Evolutionary conservation across 2,888 invertebrate species (phyloP), one percentile per base, ranked within the genome.

Genomic region (Pachymerium ferrugineum): DNA sequence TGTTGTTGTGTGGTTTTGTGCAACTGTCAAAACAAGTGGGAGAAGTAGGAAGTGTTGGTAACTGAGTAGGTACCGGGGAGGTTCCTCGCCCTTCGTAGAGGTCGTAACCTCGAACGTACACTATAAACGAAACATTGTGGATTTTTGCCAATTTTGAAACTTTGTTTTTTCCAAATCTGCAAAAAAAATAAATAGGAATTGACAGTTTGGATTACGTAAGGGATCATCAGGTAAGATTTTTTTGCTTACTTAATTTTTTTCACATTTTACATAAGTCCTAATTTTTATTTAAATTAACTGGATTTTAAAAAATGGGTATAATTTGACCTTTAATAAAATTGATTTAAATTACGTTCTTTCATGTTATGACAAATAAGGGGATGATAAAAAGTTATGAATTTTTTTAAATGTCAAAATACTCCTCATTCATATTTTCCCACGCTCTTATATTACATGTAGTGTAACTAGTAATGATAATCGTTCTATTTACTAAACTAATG

Each of bases 401-500:
- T 38, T 38, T 38, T 38, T 38, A 38, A 38, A 16, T 38, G 38
- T 3, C 4, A 25, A 62, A 62, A 62, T 62, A 28, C 25, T 8
- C 14, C 25, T 25, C 62, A 62, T 62, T 62, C 62, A 28, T 4
- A 62, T 62, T 62, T 62, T 62, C 62, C 62, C 62, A 62, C 62
- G 62, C 28, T 62, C 28, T 25, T 25, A 12, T 62, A 62, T 25
- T 25, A 62, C n/a, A 62, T 62, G 28, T 10, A 10, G 28, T 14
- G 25, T 14, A 62, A 62, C 62, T 62, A 62, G 28, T 62, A 62
- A 62, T n/a, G 62, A 62, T 28, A 62, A 62, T 62, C 25, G 62
- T 62, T 62, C 28, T 62, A 62, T 62, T 62, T 62, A 62, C 62
- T 62, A 62, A 62, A 62, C 25, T 62, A 62, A 62, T 62, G 62